Percentiles rank a stretch among this genome's conserved stretches.
These are phyloP conservation scores for Homalodisca vitripennis DNA, from an alignment of 1,140 invertebrate genomes.

Conservation along the genomic window DNA sequence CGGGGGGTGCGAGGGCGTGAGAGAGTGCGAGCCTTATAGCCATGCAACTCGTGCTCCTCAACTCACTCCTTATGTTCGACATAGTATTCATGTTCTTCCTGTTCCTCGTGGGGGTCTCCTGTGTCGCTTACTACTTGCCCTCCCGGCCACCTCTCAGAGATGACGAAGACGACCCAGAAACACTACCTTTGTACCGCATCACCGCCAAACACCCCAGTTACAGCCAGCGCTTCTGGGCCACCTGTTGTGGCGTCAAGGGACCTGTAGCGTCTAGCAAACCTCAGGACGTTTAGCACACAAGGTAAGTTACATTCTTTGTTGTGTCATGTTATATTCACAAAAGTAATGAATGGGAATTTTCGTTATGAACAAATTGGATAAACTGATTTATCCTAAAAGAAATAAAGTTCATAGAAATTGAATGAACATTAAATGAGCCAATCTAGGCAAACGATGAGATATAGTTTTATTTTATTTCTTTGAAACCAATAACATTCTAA, in stretches of 20 bases:
- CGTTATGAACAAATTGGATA: too few relatives aligned
- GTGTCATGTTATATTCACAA: too few relatives aligned
- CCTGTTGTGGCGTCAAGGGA: slow-evolving; percentile 6
- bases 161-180: slow-evolving; percentile 37
- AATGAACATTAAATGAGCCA: too few relatives aligned
- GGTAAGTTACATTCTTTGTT: too few relatives aligned
- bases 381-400: too few relatives aligned
- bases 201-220: slow-evolving; percentile 8
- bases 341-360: too few relatives aligned
- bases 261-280: background rate
- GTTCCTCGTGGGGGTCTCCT: slow-evolving; percentile 76
- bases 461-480: too few relatives aligned
- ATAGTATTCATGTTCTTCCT: slow-evolving; percentile 82
- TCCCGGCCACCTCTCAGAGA: slow-evolving; percentile 37
- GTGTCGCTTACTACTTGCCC: slow-evolving; percentile 75
- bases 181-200: slow-evolving; percentile 13
- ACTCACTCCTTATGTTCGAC: slow-evolving; percentile 83
- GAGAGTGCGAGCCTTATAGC: slow-evolving; percentile 35
- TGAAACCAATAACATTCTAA: too few relatives aligned
- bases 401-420: too few relatives aligned
- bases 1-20: background rate
- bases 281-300: slow-evolving; percentile 27
- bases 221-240: background rate
- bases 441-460: too few relatives aligned
- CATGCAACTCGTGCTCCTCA: slow-evolving; percentile 80